Conservation (phyloP, 2,888 invertebrate genomes). For the Cantharis rustica region DNA sequence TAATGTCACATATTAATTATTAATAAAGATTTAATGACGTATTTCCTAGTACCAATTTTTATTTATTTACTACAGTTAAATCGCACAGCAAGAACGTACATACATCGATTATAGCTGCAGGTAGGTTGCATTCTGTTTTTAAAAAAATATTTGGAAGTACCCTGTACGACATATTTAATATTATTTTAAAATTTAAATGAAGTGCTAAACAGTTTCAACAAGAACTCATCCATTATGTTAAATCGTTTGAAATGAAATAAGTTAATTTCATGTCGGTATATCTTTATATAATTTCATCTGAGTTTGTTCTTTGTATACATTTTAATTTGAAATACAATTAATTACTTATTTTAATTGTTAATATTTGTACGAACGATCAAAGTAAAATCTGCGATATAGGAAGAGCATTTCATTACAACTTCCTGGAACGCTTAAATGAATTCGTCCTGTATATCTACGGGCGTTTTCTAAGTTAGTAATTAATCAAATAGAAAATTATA, state of each 20-base stretch:
- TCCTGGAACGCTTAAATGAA: not conserved
- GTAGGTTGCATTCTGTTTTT: not conserved
- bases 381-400: not conserved
- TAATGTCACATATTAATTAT: conserved; percentile 53
- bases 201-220: not conserved
- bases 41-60: not conserved
- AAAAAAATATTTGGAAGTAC: not conserved
- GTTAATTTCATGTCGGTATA: not conserved
- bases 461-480: not conserved
- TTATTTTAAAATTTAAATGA: no score
- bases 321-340: not conserved
- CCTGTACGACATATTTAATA: no score
- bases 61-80: not conserved
- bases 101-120: not conserved
- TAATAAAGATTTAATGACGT: conserved; percentile 44
- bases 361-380: not conserved
- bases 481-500: not conserved
- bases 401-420: not conserved
- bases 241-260: not conserved
- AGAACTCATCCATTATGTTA: not conserved
- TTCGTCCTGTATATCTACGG: not conserved
- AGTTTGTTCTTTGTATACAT: not conserved
- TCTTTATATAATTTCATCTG: not conserved
- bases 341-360: not conserved
- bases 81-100: no score